phyloP scores from a whole-genome alignment of 1,140 invertebrate species.

The Drosophila quadrilineata region DNA sequence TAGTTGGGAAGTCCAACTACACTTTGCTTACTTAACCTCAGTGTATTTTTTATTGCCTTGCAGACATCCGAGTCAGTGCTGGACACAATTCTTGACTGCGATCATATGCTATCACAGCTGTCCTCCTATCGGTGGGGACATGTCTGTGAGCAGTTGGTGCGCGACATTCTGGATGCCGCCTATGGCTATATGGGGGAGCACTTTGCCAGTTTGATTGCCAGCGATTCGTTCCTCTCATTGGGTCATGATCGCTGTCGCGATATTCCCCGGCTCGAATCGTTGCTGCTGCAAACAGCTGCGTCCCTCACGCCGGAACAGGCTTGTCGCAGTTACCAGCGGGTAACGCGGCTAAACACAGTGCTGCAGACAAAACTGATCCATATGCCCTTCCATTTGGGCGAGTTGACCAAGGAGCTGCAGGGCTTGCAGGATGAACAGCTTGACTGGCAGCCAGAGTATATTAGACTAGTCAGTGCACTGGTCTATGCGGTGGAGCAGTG shows the following conservation, averaged over 20 bases:
- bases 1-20: no score
- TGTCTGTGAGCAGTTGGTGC: slow-evolving; percentile 85
- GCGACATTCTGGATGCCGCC: slow-evolving; percentile 86
- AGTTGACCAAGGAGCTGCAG: slow-evolving; percentile 70
- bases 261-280: slow-evolving; percentile 86
- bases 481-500: slow-evolving; percentile 84
- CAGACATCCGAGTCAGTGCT: slow-evolving; percentile 85
- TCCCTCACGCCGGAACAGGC: slow-evolving; percentile 87
- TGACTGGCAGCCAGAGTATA: slow-evolving; percentile 80
- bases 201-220: slow-evolving; percentile 85
- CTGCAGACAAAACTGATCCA: slow-evolving; percentile 76
- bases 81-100: slow-evolving; percentile 87
- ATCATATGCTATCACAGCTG: slow-evolving; percentile 86
- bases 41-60: background rate
- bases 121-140: slow-evolving; percentile 88
- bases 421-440: slow-evolving; percentile 78
- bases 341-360: slow-evolving; percentile 72
- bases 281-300: slow-evolving; percentile 85
- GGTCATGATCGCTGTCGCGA: slow-evolving; percentile 86
- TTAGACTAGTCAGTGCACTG: slow-evolving; percentile 79
- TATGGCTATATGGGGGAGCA: slow-evolving; percentile 86
- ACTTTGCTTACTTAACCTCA: background rate
- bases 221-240: slow-evolving; percentile 85
- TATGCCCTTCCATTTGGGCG: slow-evolving; percentile 71
- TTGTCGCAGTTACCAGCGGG: slow-evolving; percentile 85